Conservation (phyloP, 2,113 vertebrate species). For the Cebidichthys violaceus region DNA sequence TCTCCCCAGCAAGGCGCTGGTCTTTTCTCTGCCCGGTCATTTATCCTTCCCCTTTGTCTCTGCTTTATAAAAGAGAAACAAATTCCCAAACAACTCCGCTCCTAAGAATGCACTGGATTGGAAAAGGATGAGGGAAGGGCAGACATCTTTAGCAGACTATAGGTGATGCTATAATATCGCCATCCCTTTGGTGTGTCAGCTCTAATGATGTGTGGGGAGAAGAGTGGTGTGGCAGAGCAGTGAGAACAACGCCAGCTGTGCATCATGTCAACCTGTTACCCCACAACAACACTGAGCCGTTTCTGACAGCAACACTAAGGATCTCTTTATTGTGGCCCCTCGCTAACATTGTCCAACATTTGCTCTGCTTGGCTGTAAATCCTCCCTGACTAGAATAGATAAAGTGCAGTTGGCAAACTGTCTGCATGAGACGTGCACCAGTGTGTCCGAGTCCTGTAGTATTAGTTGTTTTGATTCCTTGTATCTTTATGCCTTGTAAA, state of each 20-base stretch:
- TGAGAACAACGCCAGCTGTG: conserved; percentile 83
- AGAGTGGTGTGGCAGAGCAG: conserved; percentile 49
- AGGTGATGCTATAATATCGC: conserved; percentile 72
- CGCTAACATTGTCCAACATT: conserved; percentile 71
- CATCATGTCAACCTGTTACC: conserved; percentile 74
- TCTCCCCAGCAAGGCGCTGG: conserved; percentile 88
- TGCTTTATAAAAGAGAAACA: conserved; percentile 82
- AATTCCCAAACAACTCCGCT: conserved; percentile 77
- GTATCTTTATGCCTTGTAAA: conserved; percentile 59
- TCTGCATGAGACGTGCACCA: conserved; percentile 44
- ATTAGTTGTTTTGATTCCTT: conserved; percentile 64
- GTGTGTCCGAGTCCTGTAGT: conserved; percentile 52
- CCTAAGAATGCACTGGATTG: conserved; percentile 71
- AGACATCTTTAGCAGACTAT: conserved; percentile 71
- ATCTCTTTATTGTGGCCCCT: conserved; percentile 74
- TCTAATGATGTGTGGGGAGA: conserved; percentile 71
- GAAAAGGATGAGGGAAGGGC: conserved; percentile 68
- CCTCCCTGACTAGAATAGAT: conserved; percentile 64
- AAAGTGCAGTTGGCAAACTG: conserved; percentile 51
- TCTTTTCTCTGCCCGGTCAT: conserved; percentile 93
- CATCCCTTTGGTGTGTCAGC: conserved; percentile 67
- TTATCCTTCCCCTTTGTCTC: conserved; percentile 82
- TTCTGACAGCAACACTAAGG: conserved; percentile 67
- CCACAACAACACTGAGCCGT: conserved; percentile 56
- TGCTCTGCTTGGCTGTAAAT: conserved; percentile 62